A percentile compares a stretch with the other conserved stretches of the same genome.
Conservation (phyloP, 2,113 vertebrate species). For the Perognathus longimembris region DNA sequence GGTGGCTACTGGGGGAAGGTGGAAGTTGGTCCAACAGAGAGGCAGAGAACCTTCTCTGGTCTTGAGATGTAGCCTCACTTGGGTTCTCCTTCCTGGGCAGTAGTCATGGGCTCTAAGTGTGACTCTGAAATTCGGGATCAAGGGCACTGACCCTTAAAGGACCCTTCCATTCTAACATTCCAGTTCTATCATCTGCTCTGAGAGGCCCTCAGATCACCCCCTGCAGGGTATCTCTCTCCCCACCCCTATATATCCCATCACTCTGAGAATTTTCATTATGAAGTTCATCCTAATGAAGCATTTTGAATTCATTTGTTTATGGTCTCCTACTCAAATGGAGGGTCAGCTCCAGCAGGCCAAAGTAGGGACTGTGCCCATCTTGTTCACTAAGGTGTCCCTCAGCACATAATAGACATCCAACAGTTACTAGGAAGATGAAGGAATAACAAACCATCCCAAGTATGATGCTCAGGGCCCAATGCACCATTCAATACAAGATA, state of each 20-base stretch:
- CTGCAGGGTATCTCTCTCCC: slow-evolving; percentile 72
- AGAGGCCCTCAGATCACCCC: too few species aligned
- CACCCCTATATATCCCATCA: not conserved
- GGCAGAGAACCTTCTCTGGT: not conserved
- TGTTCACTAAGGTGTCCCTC: not conserved
- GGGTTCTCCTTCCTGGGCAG: slow-evolving; percentile 8
- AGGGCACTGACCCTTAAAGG: slow-evolving; percentile 60
- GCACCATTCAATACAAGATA: not conserved
- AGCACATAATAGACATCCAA: not conserved
- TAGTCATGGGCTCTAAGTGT: not conserved
- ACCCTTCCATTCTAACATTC: not conserved
- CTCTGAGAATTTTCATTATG: not conserved
- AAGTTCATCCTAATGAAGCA: not conserved
- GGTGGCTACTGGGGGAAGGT: not conserved
- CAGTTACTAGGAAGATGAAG: not conserved
- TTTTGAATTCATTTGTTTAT: not conserved
- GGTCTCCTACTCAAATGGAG: not conserved
- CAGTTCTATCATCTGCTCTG: slow-evolving; percentile 22
- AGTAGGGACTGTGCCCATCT: not conserved
- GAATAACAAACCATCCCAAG: not conserved
- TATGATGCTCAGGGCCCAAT: not conserved
- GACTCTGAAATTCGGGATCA: slow-evolving; percentile 55
- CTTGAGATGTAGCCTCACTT: slow-evolving; percentile 4
- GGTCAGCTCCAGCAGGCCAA: not conserved
- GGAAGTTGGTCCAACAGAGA: not conserved